A percentile compares a stretch with the other conserved stretches of the same genome.
These are phyloP conservation scores for Pseudococcus jackbeardsleyi DNA, from an alignment of 2,888 invertebrate species.

Conservation along the genomic window DNA sequence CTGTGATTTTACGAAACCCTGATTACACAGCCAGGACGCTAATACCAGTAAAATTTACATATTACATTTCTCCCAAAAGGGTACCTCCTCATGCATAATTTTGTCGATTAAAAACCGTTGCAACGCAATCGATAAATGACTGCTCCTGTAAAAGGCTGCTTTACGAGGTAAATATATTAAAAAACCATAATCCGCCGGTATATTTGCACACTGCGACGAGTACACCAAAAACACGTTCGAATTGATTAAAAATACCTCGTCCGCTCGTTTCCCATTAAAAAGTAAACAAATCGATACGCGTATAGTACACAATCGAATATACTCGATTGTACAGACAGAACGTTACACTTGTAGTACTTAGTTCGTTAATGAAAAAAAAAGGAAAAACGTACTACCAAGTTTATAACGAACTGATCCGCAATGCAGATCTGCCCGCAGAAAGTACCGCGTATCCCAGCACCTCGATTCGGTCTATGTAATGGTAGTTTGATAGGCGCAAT, in stretches of 20 bases:
- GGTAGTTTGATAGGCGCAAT: slow-evolving; percentile 41
- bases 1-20: slow-evolving; percentile 12
- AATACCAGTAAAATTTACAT: background rate
- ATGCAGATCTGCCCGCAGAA: slow-evolving; percentile 15
- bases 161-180: slow-evolving; percentile 18
- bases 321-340: background rate
- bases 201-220: slow-evolving; percentile 15
- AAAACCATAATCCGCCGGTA: slow-evolving; percentile 15
- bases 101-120: slow-evolving; percentile 13
- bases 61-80: background rate
- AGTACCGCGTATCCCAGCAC: background rate
- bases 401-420: slow-evolving; percentile 29
- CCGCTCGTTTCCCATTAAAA: background rate
- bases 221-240: background rate
- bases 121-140: slow-evolving; percentile 9
- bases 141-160: slow-evolving; percentile 1
- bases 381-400: background rate
- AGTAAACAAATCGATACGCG: slow-evolving; percentile 31
- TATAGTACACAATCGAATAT: slow-evolving; percentile 24
- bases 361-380: slow-evolving; percentile 31
- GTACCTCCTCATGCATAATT: slow-evolving; percentile 20
- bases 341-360: background rate
- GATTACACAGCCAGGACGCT: background rate
- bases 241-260: slow-evolving; percentile 41
- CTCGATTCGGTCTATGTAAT: background rate